Conservation (phyloP, 2,888 invertebrate genomes). For the Rambutsinella grinnellia region DNA sequence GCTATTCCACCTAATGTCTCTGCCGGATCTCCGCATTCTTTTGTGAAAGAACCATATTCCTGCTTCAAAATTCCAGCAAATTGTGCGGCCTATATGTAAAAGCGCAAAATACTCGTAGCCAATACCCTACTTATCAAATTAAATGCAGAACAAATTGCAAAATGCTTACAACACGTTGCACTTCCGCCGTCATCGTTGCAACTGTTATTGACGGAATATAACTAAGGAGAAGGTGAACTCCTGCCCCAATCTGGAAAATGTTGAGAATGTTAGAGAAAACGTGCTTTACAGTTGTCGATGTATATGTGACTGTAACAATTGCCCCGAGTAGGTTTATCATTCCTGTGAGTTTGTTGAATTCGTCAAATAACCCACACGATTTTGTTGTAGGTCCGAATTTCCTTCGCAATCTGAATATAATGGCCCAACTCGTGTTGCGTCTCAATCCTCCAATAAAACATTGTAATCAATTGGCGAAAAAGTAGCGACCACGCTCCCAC, state of each 20-base stretch:
- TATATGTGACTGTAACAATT: constrained; percentile 22
- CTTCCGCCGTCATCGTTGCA: constrained; percentile 21
- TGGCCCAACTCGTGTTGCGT: constrained; percentile 6
- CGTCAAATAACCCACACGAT: constrained; percentile 24
- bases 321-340: constrained; percentile 14
- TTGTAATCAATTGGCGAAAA: constrained; percentile 15
- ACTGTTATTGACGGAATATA: constrained; percentile 26
- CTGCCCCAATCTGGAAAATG: constrained; percentile 13
- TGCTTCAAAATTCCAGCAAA: constrained; percentile 33
- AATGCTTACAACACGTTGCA: constrained; percentile 28
- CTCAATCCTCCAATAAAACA: constrained; percentile 33
- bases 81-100: constrained; percentile 16
- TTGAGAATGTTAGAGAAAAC: constrained; percentile 14
- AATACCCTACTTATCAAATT: background rate
- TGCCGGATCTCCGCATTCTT: constrained; percentile 35
- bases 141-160: background rate
- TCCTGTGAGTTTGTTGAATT: constrained; percentile 22
- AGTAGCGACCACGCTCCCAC: constrained; percentile 6
- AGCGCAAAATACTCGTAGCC: too few species aligned
- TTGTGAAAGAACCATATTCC: constrained; percentile 16
- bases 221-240: constrained; percentile 21
- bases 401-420: constrained; percentile 6
- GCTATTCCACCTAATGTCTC: constrained; percentile 34
- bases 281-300: constrained; percentile 23
- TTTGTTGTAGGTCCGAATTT: constrained; percentile 46